Conservation (phyloP, 1,140 invertebrate genomes). For the Drosophila orena region DNA sequence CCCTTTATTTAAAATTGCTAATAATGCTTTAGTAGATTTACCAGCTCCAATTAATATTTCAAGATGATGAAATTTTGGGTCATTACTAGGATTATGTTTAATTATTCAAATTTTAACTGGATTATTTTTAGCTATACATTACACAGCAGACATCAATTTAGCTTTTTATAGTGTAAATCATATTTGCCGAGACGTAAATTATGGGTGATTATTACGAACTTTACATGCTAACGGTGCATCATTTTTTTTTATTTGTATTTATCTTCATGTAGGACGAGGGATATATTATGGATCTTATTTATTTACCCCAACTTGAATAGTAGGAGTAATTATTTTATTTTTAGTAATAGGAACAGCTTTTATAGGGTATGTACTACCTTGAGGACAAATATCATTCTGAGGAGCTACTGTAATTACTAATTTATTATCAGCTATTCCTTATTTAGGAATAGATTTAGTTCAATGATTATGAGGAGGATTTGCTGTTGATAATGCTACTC, state of each 20-base stretch:
- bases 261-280: too few species aligned
- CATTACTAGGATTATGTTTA: constrained; percentile 87
- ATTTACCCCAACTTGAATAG: too few species aligned
- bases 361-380: constrained; percentile 87
- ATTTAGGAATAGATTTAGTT: constrained; percentile 87
- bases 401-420: constrained; percentile 91
- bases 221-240: too few species aligned
- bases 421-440: constrained; percentile 88
- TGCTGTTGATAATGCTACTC: constrained; percentile 88
- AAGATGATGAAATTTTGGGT: constrained; percentile 72
- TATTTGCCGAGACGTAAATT: too few species aligned
- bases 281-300: too few species aligned
- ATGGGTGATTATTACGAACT: too few species aligned
- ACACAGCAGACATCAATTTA: too few species aligned
- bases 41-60: constrained; percentile 86
- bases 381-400: constrained; percentile 91
- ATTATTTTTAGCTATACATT: too few species aligned
- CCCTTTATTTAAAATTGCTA: constrained; percentile 68
- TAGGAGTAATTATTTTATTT: too few species aligned
- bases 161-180: too few species aligned
- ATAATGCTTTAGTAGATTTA: constrained; percentile 86
- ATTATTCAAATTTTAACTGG: constrained; percentile 87
- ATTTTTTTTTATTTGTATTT: too few species aligned
- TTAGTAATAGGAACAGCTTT: too few species aligned
- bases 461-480: constrained; percentile 90